phyloP scores from a whole-genome alignment of 2,797 vertebrate species.

The Octomys mimax region DNA sequence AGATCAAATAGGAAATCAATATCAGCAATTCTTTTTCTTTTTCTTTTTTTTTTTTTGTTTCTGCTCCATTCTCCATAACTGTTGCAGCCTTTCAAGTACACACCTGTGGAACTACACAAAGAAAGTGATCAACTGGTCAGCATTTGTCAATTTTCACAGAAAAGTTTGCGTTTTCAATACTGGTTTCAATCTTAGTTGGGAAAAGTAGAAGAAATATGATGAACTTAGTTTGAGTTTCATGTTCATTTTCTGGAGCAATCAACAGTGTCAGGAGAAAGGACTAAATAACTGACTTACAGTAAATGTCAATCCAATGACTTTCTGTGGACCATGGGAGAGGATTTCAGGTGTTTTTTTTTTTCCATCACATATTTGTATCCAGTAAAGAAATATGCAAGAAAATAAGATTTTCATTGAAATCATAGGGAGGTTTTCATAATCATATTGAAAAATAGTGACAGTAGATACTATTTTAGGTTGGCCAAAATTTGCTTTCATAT shows the following conservation, averaged over 20 bases:
- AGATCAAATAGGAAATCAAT: background rate
- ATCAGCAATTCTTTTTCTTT: too few relatives aligned
- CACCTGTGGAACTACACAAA: background rate
- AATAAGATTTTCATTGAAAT: background rate
- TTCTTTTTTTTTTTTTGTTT: background rate
- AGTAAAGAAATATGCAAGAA: background rate
- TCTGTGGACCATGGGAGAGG: background rate
- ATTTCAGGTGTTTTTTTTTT: background rate
- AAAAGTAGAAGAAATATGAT: background rate
- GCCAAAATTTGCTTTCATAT: background rate
- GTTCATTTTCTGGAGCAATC: rapidly evolving
- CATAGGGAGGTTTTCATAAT: background rate
- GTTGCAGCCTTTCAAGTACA: rapidly evolving
- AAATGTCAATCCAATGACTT: background rate
- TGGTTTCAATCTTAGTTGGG: background rate
- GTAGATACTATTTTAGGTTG: background rate
- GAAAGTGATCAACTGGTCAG: background rate
- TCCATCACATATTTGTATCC: background rate
- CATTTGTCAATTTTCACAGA: background rate
- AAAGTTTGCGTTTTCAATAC: background rate
- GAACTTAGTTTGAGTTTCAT: background rate
- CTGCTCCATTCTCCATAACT: background rate
- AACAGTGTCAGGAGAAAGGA: background rate
- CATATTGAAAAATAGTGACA: background rate
- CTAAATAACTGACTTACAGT: background rate